Evolutionary conservation across 2,888 invertebrate genomes (phyloP).

Genomic region (Pinctada fucata): DNA sequence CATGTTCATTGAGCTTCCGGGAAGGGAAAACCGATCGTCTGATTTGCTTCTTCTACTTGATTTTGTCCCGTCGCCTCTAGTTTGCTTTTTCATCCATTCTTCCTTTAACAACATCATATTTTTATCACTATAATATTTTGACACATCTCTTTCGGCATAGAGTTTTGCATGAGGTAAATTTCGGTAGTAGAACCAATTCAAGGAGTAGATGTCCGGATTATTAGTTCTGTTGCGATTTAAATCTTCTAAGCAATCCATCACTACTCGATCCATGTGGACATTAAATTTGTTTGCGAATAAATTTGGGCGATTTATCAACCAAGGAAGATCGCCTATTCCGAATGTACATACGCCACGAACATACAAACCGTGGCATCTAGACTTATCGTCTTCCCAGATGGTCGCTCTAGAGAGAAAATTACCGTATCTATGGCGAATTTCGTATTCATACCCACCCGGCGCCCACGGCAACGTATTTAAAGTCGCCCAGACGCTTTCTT

Average conservation of each 20-base stretch:
- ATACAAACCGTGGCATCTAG: constrained; percentile 52
- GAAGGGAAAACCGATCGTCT: neutral
- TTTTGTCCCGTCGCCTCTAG: neutral
- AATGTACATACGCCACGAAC: constrained; percentile 58
- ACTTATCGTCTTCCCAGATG: constrained; percentile 54
- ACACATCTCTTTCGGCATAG: constrained; percentile 9
- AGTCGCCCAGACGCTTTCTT: constrained; percentile 74
- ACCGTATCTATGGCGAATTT: constrained; percentile 50
- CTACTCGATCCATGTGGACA: constrained; percentile 50
- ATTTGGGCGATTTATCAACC: constrained; percentile 61
- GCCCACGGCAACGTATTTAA: constrained; percentile 63
- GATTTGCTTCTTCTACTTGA: neutral
- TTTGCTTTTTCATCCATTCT: constrained; percentile 19
- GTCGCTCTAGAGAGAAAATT: constrained; percentile 57
- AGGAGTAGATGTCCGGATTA: constrained; percentile 14
- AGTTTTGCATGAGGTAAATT: constrained; percentile 47
- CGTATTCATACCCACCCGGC: constrained; percentile 64
- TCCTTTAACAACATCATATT: constrained; percentile 8
- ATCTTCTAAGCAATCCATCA: constrained; percentile 55
- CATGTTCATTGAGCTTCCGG: constrained; percentile 22
- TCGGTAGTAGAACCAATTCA: constrained; percentile 45
- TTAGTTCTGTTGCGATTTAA: constrained; percentile 41
- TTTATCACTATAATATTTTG: neutral
- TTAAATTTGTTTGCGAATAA: constrained; percentile 72
- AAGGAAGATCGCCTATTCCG: constrained; percentile 60